Evolutionary conservation across 2,888 invertebrate genomes (phyloP).

Genomic region (Smittia aterrima): DNA sequence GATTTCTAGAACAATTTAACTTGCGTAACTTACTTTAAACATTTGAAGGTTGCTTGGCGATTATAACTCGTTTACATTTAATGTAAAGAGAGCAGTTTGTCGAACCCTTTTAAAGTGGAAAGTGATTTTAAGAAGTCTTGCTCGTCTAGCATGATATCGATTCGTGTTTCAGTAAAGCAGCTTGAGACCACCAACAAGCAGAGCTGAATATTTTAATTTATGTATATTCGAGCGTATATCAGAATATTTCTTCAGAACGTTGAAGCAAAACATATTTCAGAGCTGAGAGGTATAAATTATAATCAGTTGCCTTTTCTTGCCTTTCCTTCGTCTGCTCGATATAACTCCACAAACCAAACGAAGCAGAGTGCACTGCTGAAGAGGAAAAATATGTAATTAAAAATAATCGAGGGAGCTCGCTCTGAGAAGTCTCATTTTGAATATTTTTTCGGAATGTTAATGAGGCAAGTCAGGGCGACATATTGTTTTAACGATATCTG

Average conservation of each 20-base stretch:
- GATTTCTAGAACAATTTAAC: slow-evolving; percentile 23
- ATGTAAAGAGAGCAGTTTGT: background rate
- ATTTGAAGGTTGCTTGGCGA: background rate
- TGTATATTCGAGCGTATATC: background rate
- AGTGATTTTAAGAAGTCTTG: background rate
- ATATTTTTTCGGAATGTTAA: background rate
- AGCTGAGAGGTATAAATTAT: slow-evolving; percentile 1
- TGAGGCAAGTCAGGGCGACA: background rate
- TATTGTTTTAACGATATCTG: background rate
- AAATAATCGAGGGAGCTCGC: background rate
- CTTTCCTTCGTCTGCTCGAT: background rate
- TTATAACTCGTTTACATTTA: background rate
- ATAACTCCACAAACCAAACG: background rate
- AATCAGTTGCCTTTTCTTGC: background rate
- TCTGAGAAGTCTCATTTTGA: background rate
- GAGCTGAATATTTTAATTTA: background rate
- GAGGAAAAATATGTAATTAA: background rate
- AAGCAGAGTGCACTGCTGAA: background rate
- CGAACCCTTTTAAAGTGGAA: background rate
- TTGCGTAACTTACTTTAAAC: slow-evolving; percentile 7
- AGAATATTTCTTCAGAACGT: too few relatives aligned
- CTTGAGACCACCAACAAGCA: slow-evolving; percentile 27
- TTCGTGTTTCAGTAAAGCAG: too few relatives aligned
- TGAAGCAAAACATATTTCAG: background rate
- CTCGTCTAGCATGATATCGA: background rate